Evolutionary conservation across 2,888 invertebrate species (phyloP).

Genomic region (Drosophila parthenogenetica): DNA sequence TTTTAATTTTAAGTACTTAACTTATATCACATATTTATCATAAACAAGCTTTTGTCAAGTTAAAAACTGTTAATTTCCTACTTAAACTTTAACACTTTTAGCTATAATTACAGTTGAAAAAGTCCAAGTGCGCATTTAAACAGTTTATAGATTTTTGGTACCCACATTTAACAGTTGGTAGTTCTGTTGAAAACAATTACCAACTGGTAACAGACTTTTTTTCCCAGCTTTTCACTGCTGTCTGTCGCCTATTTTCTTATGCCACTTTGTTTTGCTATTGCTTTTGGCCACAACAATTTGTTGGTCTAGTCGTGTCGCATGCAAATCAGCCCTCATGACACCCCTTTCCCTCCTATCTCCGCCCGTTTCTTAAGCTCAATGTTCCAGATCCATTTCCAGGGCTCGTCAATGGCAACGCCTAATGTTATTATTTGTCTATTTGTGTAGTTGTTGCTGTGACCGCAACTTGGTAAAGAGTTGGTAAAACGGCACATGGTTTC

Average conservation of each 20-base stretch:
- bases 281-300: constrained; percentile 20
- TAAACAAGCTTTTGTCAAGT: too few species aligned
- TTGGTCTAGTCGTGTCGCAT: constrained; percentile 31
- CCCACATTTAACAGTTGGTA: constrained; percentile 13
- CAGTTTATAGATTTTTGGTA: constrained; percentile 29
- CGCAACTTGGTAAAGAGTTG: constrained; percentile 39
- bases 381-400: constrained; percentile 32
- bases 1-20: too few species aligned
- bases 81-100: neutral
- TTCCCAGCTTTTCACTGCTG: constrained; percentile 44
- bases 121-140: constrained; percentile 1
- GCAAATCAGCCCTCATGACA: constrained; percentile 35
- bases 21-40: too few species aligned
- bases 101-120: neutral
- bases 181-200: neutral
- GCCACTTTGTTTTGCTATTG: constrained; percentile 23
- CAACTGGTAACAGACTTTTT: constrained; percentile 26
- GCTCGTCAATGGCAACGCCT: constrained; percentile 69
- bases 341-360: neutral
- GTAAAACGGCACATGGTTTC: constrained; percentile 42
- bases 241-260: constrained; percentile 1
- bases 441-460: constrained; percentile 38
- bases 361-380: neutral
- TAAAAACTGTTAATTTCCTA: neutral
- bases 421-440: constrained; percentile 58